Base-by-base conservation (phyloP, 2,113 vertebrate genomes). In the Arothron firmamentum region DNA sequence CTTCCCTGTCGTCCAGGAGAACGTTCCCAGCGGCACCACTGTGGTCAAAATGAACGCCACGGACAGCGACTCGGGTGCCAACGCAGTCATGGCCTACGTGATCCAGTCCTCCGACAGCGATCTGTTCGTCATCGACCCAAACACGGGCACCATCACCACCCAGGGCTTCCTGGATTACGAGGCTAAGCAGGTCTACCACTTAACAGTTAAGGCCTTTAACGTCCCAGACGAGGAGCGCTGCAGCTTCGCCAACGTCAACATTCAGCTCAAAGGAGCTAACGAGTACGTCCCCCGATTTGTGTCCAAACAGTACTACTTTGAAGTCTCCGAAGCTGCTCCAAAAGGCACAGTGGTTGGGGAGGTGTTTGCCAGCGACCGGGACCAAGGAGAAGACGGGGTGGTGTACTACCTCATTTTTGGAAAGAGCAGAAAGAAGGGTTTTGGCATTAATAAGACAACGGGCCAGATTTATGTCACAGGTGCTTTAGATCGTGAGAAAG, bases 221-320 rank as follows among this genome's bases (percentile, higher is more conserved):
- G 92, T 98, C 62, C 96, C 96, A 0, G 95, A 98, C 63, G 96
- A 98, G 72, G 96, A 97, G 54, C 90, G 92, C 10, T 98, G 93
- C 81, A 96, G 92, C 78, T 97, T 98, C 63, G 95, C 95, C 65
- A 93, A 88, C 1, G 91, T 99, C 65, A 93, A 93, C 57, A 91
- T 99, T 62, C 94, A 95, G 52, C 85, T 99, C 3, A 90, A 93
- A 82, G 97, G 97, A 56, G 93, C 95, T 67, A 99, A 99, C 70
- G 97, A 99, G 47, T 99, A 98, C 1, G 95, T 98, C n/a, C 97
- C 97, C 15, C 94, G 96, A 47, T 99, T 99, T 84, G 95, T 98
- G 59, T 96, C 96, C 57, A 97, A 96, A 78, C 92, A 96, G 71
- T 99, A 98, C 86, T 95, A 95, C 85, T 99, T 99, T 86, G 95